phyloP scores from a whole-genome alignment of 2,113 vertebrate species.

The Dasyornis broadbenti region DNA sequence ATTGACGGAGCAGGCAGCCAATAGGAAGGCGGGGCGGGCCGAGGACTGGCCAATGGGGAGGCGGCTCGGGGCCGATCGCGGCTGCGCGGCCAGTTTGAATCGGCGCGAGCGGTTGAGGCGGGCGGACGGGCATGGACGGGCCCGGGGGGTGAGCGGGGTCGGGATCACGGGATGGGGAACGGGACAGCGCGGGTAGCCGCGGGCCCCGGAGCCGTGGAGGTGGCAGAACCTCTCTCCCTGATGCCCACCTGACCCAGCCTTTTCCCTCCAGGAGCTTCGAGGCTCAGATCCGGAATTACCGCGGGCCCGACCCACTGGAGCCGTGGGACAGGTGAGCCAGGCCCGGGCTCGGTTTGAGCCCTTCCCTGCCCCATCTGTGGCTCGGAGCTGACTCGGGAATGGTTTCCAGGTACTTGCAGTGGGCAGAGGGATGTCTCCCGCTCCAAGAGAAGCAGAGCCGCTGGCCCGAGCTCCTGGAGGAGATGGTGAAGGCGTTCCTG shows the following conservation, averaged over 20 bases:
- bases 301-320: background rate
- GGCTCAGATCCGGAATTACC: background rate
- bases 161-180: background rate
- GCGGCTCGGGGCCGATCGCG: background rate
- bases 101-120: background rate
- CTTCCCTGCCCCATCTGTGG: too few relatives aligned
- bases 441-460: background rate
- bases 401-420: slow-evolving; percentile 77
- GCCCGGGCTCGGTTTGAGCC: background rate
- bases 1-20: fast-evolving
- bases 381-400: fast-evolving
- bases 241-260: too few relatives aligned
- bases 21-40: too few relatives aligned
- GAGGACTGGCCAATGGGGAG: background rate
- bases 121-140: background rate
- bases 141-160: background rate
- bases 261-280: background rate
- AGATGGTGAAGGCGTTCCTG: slow-evolving; percentile 79
- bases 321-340: background rate
- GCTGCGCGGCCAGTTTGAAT: background rate
- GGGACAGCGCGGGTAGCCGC: too few relatives aligned
- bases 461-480: slow-evolving; percentile 73
- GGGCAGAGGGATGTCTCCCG: slow-evolving; percentile 70
- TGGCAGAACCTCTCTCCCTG: background rate
- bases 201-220: too few relatives aligned